phyloP scores from a whole-genome alignment of 2,113 vertebrate species.

The Oostethus manadensis region DNA sequence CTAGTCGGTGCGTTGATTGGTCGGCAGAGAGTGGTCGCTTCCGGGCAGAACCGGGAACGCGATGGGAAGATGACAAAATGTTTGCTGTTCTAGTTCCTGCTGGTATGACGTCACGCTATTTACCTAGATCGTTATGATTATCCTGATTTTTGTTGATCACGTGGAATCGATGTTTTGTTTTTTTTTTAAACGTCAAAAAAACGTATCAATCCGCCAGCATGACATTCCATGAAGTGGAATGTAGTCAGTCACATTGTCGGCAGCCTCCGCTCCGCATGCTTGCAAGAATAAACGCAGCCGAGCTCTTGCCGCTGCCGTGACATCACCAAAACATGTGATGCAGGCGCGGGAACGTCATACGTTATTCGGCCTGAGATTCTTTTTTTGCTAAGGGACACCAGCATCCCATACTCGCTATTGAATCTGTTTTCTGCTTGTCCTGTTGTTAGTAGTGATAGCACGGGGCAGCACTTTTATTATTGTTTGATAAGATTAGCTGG shows the following conservation, averaged over 20 bases:
- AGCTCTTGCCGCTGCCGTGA: neutral
- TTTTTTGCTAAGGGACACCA: neutral
- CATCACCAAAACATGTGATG: conserved; percentile 16
- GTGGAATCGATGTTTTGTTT: too few relatives aligned
- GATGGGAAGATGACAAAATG: too few relatives aligned
- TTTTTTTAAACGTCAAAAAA: neutral
- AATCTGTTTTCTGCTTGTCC: neutral
- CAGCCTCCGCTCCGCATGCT: neutral
- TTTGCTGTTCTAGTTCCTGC: too few relatives aligned
- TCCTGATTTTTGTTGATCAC: too few relatives aligned
- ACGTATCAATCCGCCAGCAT: conserved; percentile 3
- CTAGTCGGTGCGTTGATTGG: too few relatives aligned
- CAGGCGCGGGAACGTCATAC: neutral
- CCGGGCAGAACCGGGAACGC: too few relatives aligned
- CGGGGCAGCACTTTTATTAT: neutral
- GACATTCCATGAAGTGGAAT: neutral
- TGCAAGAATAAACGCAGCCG: neutral
- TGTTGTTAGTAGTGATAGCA: neutral
- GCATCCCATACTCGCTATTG: neutral
- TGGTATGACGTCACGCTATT: too few relatives aligned
- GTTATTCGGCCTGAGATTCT: neutral
- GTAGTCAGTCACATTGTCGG: conserved; percentile 10
- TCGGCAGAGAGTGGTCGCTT: too few relatives aligned
- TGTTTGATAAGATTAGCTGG: neutral
- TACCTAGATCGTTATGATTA: too few relatives aligned